phyloP scores from a whole-genome alignment of 1,140 invertebrate species.

The Bombus haemorrhoidalis region DNA sequence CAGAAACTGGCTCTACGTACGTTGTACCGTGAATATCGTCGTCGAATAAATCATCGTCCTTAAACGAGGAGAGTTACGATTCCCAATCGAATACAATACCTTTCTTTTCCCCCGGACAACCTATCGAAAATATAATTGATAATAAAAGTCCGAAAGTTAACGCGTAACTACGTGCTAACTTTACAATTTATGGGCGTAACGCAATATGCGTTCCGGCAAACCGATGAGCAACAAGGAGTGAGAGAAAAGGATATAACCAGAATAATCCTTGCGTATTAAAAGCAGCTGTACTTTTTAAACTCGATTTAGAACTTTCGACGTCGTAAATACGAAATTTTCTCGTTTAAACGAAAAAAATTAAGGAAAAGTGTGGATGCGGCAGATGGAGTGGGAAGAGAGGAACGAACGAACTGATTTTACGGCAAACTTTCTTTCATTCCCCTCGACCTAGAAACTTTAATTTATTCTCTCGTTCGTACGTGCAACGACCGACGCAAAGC shows the following conservation, averaged over 20 bases:
- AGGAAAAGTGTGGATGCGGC: too few relatives aligned
- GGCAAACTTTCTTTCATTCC: background rate
- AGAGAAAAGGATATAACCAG: background rate
- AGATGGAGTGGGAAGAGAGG: too few relatives aligned
- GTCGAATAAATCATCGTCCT: slow-evolving; percentile 22
- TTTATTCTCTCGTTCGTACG: slow-evolving; percentile 11
- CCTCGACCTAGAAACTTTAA: slow-evolving; percentile 8
- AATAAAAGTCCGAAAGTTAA: slow-evolving; percentile 1
- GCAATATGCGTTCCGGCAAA: too few relatives aligned
- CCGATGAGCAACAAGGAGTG: background rate
- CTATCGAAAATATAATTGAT: slow-evolving; percentile 37
- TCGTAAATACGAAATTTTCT: slow-evolving; percentile 15
- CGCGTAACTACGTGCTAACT: background rate
- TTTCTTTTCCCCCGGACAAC: background rate
- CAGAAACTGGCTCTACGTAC: slow-evolving; percentile 14
- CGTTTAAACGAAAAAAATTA: background rate
- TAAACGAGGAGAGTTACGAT: background rate
- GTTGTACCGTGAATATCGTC: background rate
- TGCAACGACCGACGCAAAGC: background rate
- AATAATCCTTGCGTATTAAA: background rate
- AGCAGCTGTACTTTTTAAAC: background rate
- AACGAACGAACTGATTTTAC: background rate
- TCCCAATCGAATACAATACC: background rate
- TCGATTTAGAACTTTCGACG: background rate
- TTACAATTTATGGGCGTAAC: background rate